These are phyloP conservation scores for Pantala flavescens DNA, from an alignment of 1,140 invertebrate genomes.

Conservation along the genomic window DNA sequence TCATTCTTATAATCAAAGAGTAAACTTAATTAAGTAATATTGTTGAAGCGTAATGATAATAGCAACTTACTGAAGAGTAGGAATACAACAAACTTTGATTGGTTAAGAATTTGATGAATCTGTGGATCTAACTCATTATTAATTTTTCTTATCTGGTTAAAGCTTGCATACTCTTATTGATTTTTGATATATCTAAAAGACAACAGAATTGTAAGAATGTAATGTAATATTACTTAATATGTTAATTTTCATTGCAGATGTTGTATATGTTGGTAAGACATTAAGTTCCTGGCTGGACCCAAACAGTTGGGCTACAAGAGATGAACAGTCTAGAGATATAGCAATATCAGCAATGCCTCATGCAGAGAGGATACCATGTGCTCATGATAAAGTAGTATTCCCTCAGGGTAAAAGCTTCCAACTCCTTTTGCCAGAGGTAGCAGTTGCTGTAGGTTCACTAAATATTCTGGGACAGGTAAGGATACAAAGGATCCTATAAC, in stretches of 20 bases:
- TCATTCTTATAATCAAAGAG: no score
- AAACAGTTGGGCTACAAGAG: constrained; percentile 19
- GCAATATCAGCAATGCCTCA: constrained; percentile 18
- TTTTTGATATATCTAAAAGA: no score
- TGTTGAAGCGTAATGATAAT: no score
- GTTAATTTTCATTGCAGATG: not conserved
- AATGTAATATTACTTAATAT: no score
- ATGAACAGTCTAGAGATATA: not conserved
- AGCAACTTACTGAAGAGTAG: no score
- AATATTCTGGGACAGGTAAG: constrained; percentile 1
- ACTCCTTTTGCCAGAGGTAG: constrained; percentile 15
- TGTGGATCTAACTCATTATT: no score
- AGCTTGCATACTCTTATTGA: no score
- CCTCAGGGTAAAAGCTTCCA: constrained; percentile 18
- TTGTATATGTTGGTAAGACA: constrained; percentile 16
- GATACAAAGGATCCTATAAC: not conserved
- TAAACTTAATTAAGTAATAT: no score
- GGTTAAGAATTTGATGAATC: no score
- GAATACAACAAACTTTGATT: no score
- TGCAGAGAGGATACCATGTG: constrained; percentile 22
- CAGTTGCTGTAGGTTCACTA: constrained; percentile 14
- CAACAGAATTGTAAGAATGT: no score
- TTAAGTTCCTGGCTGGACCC: constrained; percentile 20
- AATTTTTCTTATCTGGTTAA: no score
- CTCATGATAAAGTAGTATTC: constrained; percentile 19